Base-by-base conservation (phyloP, 2,797 vertebrate species). In the Somateria mollissima region DNA sequence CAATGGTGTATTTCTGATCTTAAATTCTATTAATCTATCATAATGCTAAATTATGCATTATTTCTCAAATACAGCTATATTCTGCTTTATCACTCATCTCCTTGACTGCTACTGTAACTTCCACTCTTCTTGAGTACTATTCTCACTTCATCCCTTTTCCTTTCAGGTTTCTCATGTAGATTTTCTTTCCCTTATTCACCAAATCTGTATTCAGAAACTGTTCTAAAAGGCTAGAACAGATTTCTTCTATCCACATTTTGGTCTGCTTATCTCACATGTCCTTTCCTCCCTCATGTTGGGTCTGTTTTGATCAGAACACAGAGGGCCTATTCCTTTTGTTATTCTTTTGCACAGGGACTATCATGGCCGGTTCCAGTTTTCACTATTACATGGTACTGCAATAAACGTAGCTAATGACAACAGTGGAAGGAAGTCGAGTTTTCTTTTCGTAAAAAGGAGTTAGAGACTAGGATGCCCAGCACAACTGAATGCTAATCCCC, bases 51-150 rank as follows among this genome's bases (percentile, higher is more conserved):
- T 12, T 60, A 64, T 30, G 12, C 7, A 51, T 34, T 83, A 36
- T 74, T 69, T 89, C 34, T 13, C 27, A 54, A 1, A 6, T 61
- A 73, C 28, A 65, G 36, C 6, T 39, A 24, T 15, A 22, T 8
- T 13, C 32, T 77, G 20, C 39, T 91, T 57, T 32, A 64, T 43
- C 8, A 13, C 39, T 53, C 7, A 4, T 27, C 21, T 36, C 69
- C 41, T n/a, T 1, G 0, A 80, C 47, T 2, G 13, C 25, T 69
- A 14, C 15, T 25, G 4, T 34, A 67, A 69, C 25, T 47, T 8
- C 18, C 1, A 30, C 2, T 7, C 8, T 58, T 37, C 0, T 32
- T 54, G 3, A 77, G 15, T 36, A 14, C 8, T 36, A 57, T 74
- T 66, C 56, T 62, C 13, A 11, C 49, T 67, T 39, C 22, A 85